phyloP scores from a whole-genome alignment of 2,113 vertebrate genomes.

The Misgurnus mizolepis region DNA sequence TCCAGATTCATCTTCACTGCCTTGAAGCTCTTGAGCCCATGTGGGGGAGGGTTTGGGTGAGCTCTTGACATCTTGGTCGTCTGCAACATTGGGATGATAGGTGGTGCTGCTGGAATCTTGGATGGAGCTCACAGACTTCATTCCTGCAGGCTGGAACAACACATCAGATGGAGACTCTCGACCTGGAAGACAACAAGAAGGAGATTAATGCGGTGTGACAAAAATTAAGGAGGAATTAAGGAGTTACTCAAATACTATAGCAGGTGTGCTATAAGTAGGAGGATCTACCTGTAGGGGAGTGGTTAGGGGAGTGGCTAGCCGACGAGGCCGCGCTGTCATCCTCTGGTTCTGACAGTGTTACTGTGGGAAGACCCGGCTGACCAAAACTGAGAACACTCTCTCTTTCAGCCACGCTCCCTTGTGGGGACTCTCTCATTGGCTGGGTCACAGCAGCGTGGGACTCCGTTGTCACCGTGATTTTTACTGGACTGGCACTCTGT shows the following conservation, averaged over 20 bases:
- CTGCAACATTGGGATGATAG: slow-evolving; percentile 40
- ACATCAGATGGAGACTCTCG: slow-evolving; percentile 70
- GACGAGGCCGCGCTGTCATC: slow-evolving; percentile 93
- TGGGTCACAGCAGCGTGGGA: slow-evolving; percentile 63
- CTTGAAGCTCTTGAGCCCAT: slow-evolving; percentile 75
- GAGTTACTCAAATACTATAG: background rate
- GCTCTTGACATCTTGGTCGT: slow-evolving; percentile 35
- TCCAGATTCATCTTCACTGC: slow-evolving; percentile 89
- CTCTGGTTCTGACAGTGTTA: slow-evolving; percentile 93
- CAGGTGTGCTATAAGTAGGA: background rate
- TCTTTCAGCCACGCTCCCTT: slow-evolving; percentile 61
- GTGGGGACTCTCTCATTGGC: slow-evolving; percentile 56
- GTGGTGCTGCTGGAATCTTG: slow-evolving; percentile 27
- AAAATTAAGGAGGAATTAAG: background rate
- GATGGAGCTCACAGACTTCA: slow-evolving; percentile 58
- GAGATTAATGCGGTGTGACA: background rate
- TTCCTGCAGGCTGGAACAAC: slow-evolving; percentile 64
- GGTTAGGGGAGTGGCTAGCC: slow-evolving; percentile 86
- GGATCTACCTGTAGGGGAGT: slow-evolving; percentile 82
- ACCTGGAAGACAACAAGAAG: slow-evolving; percentile 59
- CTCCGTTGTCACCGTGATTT: slow-evolving; percentile 84
- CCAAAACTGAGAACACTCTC: slow-evolving; percentile 83
- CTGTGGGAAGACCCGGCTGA: slow-evolving; percentile 85
- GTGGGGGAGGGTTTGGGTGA: slow-evolving; percentile 56
- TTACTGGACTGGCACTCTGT: slow-evolving; percentile 78